These are phyloP conservation scores for Poecilia picta DNA, from an alignment of 2,797 vertebrate species.

Conservation along the genomic window DNA sequence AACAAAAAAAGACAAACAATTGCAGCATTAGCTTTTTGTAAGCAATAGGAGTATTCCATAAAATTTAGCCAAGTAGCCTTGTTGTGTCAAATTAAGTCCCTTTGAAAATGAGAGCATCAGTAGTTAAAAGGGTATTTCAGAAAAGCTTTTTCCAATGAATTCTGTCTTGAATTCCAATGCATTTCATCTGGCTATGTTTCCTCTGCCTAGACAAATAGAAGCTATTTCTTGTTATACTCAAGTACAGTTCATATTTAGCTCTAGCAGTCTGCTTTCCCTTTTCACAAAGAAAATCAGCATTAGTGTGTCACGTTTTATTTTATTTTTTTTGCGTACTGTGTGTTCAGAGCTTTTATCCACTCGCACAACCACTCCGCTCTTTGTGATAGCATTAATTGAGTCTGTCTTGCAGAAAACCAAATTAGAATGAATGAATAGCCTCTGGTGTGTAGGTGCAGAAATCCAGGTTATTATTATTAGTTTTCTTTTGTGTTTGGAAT, in stretches of 20 bases:
- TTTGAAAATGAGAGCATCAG: neutral
- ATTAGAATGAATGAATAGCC: conserved; percentile 79
- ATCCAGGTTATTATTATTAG: conserved; percentile 69
- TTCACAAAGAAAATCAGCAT: neutral
- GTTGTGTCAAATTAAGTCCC: neutral
- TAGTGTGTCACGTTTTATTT: neutral
- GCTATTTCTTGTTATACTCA: neutral
- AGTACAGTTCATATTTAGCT: neutral
- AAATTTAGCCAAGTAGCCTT: neutral
- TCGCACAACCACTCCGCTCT: neutral
- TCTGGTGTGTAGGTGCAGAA: conserved; percentile 58
- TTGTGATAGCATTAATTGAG: conserved; percentile 70
- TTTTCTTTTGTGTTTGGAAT: neutral
- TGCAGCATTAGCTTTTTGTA: neutral
- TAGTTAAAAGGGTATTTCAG: neutral
- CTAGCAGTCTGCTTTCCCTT: neutral
- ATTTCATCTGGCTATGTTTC: neutral
- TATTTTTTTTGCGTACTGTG: neutral
- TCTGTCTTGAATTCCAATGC: neutral
- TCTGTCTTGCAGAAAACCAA: conserved; percentile 72
- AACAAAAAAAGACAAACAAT: neutral
- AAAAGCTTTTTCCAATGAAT: neutral
- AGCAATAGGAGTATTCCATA: neutral
- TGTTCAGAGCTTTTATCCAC: neutral
- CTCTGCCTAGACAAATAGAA: neutral